Evolutionary conservation across 2,113 vertebrate genomes (phyloP).

Genomic region (Tyto alba): DNA sequence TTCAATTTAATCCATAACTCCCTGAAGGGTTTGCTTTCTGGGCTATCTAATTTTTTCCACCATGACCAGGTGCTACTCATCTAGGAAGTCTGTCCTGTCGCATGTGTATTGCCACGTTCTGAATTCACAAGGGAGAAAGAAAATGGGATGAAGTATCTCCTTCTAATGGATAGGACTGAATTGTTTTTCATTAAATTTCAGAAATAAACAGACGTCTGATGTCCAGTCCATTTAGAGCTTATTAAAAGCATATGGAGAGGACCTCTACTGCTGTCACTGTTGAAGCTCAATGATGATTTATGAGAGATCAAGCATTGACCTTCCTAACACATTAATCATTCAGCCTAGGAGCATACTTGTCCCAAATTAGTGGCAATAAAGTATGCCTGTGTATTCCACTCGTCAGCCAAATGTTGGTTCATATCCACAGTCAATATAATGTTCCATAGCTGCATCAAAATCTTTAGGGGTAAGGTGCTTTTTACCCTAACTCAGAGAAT

Average conservation of each 20-base stretch:
- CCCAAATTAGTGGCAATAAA: neutral
- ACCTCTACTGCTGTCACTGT: neutral
- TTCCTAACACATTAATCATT: neutral
- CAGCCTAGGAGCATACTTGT: neutral
- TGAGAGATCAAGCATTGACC: neutral
- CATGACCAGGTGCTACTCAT: neutral
- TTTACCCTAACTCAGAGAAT: neutral
- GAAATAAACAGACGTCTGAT: conserved; percentile 3
- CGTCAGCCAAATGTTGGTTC: neutral
- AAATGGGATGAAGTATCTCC: neutral
- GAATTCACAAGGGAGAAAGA: neutral
- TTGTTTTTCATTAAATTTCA: conserved; percentile 7
- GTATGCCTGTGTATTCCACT: neutral
- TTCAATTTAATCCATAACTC: neutral
- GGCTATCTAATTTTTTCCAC: neutral
- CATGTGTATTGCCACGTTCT: neutral
- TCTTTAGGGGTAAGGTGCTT: neutral
- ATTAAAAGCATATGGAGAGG: conserved; percentile 3
- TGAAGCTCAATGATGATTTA: conserved; percentile 14
- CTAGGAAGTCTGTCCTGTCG: neutral
- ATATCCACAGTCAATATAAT: neutral
- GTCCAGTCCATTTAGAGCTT: neutral
- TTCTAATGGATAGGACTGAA: neutral
- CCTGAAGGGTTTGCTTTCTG: neutral
- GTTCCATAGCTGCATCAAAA: neutral